A percentile compares a stretch with the other conserved stretches of the same genome.
These are phyloP conservation scores for Drosophila fuyamai DNA, from an alignment of 1,140 invertebrate genomes.

Conservation along the genomic window DNA sequence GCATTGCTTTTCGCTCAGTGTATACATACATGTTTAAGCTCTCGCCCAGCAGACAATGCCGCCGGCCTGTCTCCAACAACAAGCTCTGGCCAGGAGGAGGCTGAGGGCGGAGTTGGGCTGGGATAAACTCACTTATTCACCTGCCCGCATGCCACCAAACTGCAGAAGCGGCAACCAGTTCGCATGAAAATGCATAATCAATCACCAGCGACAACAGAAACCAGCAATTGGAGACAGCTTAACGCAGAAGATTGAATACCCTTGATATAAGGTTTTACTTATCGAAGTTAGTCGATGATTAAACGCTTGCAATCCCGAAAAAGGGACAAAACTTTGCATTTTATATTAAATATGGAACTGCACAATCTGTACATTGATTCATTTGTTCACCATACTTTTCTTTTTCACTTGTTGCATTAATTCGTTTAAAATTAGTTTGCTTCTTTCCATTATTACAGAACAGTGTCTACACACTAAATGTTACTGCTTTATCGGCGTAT, in stretches of 20 bases:
- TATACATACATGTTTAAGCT: slow-evolving; percentile 30
- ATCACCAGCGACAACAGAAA: slow-evolving; percentile 65
- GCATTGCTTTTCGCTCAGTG: slow-evolving; percentile 1
- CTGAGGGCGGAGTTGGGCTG: slow-evolving; percentile 17
- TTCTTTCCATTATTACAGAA: too few species aligned
- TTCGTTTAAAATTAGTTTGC: neutral
- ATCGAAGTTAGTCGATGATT: neutral
- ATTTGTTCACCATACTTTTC: slow-evolving; percentile 88
- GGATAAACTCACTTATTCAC: slow-evolving; percentile 31
- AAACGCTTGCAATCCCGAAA: too few species aligned
- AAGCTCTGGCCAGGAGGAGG: slow-evolving; percentile 54
- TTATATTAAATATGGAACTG: too few species aligned
- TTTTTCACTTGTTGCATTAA: slow-evolving; percentile 96
- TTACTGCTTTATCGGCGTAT: too few species aligned
- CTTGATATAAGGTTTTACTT: slow-evolving; percentile 3
- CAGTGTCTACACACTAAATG: too few species aligned
- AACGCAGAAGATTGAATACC: slow-evolving; percentile 16
- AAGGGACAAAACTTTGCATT: too few species aligned
- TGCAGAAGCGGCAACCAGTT: slow-evolving; percentile 68
- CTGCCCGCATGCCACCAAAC: slow-evolving; percentile 64
- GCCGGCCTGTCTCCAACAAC: slow-evolving; percentile 69
- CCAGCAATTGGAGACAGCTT: neutral
- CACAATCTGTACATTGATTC: too few species aligned
- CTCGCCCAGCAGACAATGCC: slow-evolving; percentile 49
- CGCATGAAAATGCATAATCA: slow-evolving; percentile 81